Evolutionary conservation across 2,888 invertebrate genomes (phyloP).

Genomic region (Nematopogon swammerdamellus): DNA sequence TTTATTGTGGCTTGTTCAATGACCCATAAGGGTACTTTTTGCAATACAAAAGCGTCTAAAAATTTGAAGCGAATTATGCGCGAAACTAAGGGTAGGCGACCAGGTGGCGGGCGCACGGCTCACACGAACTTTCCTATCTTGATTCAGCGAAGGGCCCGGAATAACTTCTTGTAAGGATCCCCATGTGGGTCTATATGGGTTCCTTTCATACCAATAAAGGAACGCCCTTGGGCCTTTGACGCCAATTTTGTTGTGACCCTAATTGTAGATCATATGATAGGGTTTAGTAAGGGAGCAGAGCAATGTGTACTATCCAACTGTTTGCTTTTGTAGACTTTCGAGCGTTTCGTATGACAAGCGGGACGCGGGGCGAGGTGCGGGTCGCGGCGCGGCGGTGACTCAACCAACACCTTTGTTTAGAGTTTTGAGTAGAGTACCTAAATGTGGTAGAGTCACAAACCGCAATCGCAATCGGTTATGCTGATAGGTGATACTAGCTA

Average conservation of each 20-base stretch:
- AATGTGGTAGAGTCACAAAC: no score
- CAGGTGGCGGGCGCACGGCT: neutral
- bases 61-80: neutral
- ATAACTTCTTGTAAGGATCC: conserved; percentile 32
- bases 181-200: conserved; percentile 38
- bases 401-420: no score
- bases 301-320: neutral
- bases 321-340: neutral
- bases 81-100: neutral
- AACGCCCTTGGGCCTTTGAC: conserved; percentile 43
- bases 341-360: no score
- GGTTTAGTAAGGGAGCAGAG: conserved; percentile 8
- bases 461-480: no score
- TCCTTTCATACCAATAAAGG: conserved; percentile 26
- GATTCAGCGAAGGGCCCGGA: conserved; percentile 27
- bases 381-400: no score
- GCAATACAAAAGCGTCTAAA: neutral
- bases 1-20: conserved; percentile 5
- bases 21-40: conserved; percentile 4
- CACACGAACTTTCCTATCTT: conserved; percentile 26
- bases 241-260: conserved; percentile 52
- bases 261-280: conserved; percentile 54
- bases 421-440: no score
- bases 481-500: no score
- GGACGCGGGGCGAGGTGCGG: no score